phyloP scores from a whole-genome alignment of 64 coral and sea anemone genomes.

The Montipora sp. region DNA sequence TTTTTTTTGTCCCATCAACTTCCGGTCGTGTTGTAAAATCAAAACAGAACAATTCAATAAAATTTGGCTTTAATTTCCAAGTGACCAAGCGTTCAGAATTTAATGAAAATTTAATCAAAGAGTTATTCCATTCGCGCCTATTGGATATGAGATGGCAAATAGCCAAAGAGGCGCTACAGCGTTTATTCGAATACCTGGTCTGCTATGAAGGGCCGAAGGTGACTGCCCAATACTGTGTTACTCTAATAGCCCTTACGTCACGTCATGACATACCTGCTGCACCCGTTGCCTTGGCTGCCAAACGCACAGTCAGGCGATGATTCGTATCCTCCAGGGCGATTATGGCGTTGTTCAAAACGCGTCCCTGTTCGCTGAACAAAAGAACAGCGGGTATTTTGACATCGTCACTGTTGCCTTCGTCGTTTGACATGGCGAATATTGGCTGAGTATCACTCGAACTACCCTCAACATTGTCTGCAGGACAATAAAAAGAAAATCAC shows the following conservation, averaged over 20 bases:
- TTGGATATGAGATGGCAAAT: no score
- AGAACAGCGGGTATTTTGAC: constrained; percentile 97
- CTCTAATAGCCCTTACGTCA: neutral
- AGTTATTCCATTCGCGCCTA: no score
- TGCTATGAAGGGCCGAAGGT: no score
- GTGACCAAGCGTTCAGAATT: no score
- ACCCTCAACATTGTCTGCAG: constrained; percentile 90
- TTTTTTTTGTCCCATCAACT: no score
- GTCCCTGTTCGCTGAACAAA: constrained; percentile 87
- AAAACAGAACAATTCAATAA: no score
- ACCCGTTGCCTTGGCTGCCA: constrained; percentile 85
- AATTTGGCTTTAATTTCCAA: no score
- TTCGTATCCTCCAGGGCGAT: constrained; percentile 60
- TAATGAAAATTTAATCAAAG: no score
- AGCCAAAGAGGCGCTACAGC: no score
- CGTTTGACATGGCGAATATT: constrained; percentile 97
- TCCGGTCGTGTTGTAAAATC: no score
- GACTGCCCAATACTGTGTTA: neutral
- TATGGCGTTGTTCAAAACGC: constrained; percentile 79
- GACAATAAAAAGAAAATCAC: neutral
- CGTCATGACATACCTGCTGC: neutral
- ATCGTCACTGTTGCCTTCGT: constrained; percentile 73
- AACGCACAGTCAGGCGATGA: constrained; percentile 70
- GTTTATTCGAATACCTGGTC: no score
- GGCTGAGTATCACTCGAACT: constrained; percentile 97